Base-by-base conservation (phyloP, 2,797 vertebrate species). In the Allobates femoralis region DNA sequence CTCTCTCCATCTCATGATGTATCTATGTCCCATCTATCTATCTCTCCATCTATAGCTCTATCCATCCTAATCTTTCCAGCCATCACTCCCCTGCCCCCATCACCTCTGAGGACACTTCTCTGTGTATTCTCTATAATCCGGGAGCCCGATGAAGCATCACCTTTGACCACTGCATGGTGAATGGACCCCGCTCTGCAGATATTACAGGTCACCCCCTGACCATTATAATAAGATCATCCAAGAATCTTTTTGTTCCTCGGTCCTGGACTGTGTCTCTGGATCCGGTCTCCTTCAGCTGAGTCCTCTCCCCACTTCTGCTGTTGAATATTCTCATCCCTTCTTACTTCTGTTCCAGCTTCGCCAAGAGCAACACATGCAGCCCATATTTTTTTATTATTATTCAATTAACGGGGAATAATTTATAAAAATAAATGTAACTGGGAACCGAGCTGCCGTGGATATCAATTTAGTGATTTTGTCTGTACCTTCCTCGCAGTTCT, bases 401-500 rank as follows among this genome's bases (percentile, higher is more conserved):
- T 46, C 3, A 71, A 23, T 41, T 12, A 18, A 37, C 3, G 66
- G 16, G 32, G 19, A 46, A 46, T n/a, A n/a, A 23, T 46, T 21
- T n/a, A 46, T 71, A 23, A 71, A 71, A 71, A 12, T 4, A 21
- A 71, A n/a, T 34, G 18, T 10, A 34, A 21, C 19, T 23, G 60
- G 30, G 60, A 64, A 30, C 60, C 14, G 51, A 12, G 15, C 51
- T 53, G 51, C 16, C 16, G 51, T 18, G 3, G 11, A 46, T 46
- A 11, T 8, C 41, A 46, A 10, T n/a, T 21, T n/a, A 6, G 8
- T 6, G n/a, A 28, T 2, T 62, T 37, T 69, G 41, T 21, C 15
- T 30, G 79, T 92, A 96, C 95, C 95, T 95, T 96, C 94, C 88
- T 96, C 95, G 0, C 95, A 96, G 92, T 92, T 95, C 89, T 96